A percentile compares a stretch with the other conserved stretches of the same genome.
phyloP scores from a whole-genome alignment of 2,888 invertebrate species.

The Hofmannophila pseudospretella region DNA sequence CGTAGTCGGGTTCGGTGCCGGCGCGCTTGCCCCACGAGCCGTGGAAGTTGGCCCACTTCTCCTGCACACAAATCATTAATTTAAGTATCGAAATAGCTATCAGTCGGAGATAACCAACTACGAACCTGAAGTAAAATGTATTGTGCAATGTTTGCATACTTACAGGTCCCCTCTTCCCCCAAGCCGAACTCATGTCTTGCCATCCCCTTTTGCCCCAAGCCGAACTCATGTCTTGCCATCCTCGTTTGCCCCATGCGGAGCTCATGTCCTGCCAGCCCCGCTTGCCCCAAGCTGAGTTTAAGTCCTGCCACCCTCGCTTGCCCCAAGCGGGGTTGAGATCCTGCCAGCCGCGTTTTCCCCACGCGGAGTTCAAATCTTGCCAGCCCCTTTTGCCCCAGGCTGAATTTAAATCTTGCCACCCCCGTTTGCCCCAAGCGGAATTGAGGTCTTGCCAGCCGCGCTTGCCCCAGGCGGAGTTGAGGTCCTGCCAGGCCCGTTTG shows the following conservation, averaged over 20 bases:
- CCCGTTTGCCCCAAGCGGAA: slow-evolving; percentile 77
- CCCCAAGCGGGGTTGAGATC: slow-evolving; percentile 79
- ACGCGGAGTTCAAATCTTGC: slow-evolving; percentile 72
- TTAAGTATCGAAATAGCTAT: too few species aligned
- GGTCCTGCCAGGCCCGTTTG: slow-evolving; percentile 77
- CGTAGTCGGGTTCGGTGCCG: slow-evolving; percentile 53
- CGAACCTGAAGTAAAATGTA: too few species aligned
- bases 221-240: slow-evolving; percentile 60
- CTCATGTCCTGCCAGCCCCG: slow-evolving; percentile 76
- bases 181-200: slow-evolving; percentile 7
- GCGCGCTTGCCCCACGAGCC: slow-evolving; percentile 84
- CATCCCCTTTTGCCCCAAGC: slow-evolving; percentile 60
- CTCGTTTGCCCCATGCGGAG: slow-evolving; percentile 74
- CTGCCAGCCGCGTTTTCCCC: slow-evolving; percentile 80
- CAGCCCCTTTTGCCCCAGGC: slow-evolving; percentile 80
- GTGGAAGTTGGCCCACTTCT: slow-evolving; percentile 82
- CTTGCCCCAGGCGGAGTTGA: slow-evolving; percentile 71
- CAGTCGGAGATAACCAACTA: too few species aligned
- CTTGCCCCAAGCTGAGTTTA: slow-evolving; percentile 68
- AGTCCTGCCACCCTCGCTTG: slow-evolving; percentile 76
- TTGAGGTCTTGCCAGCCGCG: slow-evolving; percentile 73
- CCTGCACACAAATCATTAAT: slow-evolving; percentile 59
- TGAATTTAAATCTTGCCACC: slow-evolving; percentile 71
- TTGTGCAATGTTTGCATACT: too few species aligned
- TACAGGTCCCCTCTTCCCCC: slow-evolving; percentile 33